phyloP scores from a whole-genome alignment of 2,797 vertebrate species.

The Pelochelys cantorii region DNA sequence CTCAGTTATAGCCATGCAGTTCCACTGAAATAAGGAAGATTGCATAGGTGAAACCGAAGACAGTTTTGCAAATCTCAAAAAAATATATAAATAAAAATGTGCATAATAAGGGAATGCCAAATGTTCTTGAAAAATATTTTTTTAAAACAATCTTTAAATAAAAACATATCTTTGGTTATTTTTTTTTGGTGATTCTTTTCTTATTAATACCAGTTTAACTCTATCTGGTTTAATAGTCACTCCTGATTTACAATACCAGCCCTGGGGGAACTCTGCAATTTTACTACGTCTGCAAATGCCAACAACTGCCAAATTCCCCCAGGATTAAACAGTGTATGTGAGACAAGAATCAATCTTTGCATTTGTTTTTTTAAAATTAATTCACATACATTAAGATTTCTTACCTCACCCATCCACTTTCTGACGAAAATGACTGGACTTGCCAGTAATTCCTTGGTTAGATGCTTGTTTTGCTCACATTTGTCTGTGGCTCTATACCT shows the following conservation, averaged over 20 bases:
- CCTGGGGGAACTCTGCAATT: too few relatives aligned
- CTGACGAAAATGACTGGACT: slow-evolving; percentile 51
- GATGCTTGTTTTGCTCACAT: background rate
- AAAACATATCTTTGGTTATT: background rate
- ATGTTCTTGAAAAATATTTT: background rate
- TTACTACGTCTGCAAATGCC: too few relatives aligned
- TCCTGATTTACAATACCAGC: background rate
- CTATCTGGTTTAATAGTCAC: background rate
- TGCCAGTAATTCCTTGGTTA: slow-evolving; percentile 6
- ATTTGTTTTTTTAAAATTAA: background rate
- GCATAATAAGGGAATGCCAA: background rate
- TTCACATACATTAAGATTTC: background rate
- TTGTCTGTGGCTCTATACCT: background rate
- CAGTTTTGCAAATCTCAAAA: background rate
- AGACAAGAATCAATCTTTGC: background rate
- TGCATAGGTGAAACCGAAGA: background rate
- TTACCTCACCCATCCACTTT: slow-evolving; percentile 69
- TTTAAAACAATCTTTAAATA: background rate
- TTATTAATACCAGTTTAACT: background rate
- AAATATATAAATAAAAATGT: background rate
- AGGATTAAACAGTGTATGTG: background rate
- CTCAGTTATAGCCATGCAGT: background rate
- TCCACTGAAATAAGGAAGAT: background rate
- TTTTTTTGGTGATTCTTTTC: background rate
- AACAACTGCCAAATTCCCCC: too few relatives aligned